Percentiles rank a stretch among this genome's conserved stretches.
These are phyloP conservation scores for Steatornis caripensis DNA, from an alignment of 2,113 vertebrate genomes.

Conservation along the genomic window DNA sequence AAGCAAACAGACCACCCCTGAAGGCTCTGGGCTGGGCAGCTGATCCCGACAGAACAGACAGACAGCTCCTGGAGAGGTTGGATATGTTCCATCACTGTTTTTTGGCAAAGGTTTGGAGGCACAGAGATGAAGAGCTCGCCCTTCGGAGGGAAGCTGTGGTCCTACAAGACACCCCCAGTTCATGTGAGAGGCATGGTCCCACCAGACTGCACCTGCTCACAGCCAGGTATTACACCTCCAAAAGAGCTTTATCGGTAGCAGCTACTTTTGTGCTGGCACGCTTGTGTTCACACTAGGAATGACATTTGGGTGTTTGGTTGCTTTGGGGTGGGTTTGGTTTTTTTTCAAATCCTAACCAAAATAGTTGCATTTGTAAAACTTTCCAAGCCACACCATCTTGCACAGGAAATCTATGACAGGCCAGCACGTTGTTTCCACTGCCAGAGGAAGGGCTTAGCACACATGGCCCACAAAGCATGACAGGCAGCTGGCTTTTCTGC, in stretches of 20 bases:
- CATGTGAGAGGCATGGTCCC: background rate
- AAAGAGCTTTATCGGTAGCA: background rate
- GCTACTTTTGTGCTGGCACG: background rate
- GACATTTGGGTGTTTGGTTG: background rate
- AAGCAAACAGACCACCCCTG: background rate
- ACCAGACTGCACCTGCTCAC: background rate
- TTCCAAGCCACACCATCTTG: background rate
- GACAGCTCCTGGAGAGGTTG: background rate
- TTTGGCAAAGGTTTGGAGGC: background rate
- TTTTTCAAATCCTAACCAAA: background rate
- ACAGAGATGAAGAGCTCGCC: background rate
- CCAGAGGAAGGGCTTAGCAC: background rate
- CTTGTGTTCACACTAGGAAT: background rate
- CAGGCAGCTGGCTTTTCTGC: background rate
- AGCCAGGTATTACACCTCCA: background rate
- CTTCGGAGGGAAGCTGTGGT: background rate
- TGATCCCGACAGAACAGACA: background rate
- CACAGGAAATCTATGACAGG: background rate
- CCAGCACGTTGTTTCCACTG: background rate
- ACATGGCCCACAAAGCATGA: background rate
- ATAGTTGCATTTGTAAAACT: background rate
- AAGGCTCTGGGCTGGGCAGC: background rate
- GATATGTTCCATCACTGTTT: background rate
- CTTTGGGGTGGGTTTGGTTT: background rate
- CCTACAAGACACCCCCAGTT: background rate